Percentiles rank a stretch among this genome's conserved stretches.
Conservation (phyloP, 2,113 vertebrate genomes). For the Neomonachus schauinslandi region DNA sequence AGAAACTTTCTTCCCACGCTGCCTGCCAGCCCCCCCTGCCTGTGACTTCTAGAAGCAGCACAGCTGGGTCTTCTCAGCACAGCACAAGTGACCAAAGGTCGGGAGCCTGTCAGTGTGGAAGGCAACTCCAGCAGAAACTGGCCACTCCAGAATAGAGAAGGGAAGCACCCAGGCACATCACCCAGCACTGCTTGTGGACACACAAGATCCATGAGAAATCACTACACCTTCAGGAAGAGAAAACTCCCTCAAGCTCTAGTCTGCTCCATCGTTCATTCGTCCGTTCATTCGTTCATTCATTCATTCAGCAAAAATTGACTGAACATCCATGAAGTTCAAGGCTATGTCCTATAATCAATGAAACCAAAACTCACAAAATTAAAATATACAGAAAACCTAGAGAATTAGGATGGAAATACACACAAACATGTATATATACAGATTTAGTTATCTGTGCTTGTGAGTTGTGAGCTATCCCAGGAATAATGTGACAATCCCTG, state of each 20-base stretch:
- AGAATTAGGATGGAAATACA: not conserved
- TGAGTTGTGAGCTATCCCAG: not conserved
- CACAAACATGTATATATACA: no score
- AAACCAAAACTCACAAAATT: not conserved
- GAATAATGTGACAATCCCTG: not conserved
- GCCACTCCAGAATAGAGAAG: not conserved
- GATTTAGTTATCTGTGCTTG: not conserved
- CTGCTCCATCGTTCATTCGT: not conserved
- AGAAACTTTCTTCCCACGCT: constrained; percentile 4
- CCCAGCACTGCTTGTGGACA: not conserved
- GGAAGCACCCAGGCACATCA: no score
- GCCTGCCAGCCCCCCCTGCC: not conserved
- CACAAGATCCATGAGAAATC: not conserved
- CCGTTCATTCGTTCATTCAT: not conserved
- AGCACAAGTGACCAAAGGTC: not conserved
- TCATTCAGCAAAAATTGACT: not conserved
- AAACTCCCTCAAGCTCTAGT: not conserved
- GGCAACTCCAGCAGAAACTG: not conserved
- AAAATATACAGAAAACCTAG: not conserved
- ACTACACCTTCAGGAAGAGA: not conserved
- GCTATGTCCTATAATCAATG: not conserved
- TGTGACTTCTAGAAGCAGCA: not conserved
- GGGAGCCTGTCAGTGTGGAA: not conserved
- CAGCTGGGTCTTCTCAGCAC: not conserved
- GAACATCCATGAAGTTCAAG: not conserved